Conservation (phyloP, 1,140 invertebrate genomes). For the Leptinotarsa lineolata region DNA sequence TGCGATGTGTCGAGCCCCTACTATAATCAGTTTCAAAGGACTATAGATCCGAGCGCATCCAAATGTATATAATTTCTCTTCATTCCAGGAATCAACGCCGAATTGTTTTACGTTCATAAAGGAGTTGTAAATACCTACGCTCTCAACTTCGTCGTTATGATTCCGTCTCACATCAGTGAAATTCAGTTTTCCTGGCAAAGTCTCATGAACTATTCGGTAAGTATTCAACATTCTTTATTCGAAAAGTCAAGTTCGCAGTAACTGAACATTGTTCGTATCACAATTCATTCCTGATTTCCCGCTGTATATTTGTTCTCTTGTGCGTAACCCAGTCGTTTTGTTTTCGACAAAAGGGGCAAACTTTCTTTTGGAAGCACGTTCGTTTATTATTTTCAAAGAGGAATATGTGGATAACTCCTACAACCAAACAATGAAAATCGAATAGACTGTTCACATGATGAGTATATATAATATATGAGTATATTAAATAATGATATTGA, state of each 20-base stretch:
- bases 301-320: not conserved
- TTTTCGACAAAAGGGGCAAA: too few species aligned
- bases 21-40: too few species aligned
- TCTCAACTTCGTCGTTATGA: conserved; percentile 82
- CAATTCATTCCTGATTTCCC: not conserved
- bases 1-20: too few species aligned
- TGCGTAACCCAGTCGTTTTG: too few species aligned
- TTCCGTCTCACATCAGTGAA: conserved; percentile 78
- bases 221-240: conserved; percentile 45
- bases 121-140: conserved; percentile 89
- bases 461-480: too few species aligned
- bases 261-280: not conserved
- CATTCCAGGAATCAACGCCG: conserved; percentile 77
- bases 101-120: conserved; percentile 85
- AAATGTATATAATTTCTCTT: conserved; percentile 42
- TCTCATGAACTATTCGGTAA: conserved; percentile 74
- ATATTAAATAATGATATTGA: too few species aligned
- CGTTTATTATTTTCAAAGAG: too few species aligned
- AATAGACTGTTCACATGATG: too few species aligned
- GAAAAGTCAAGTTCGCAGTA: not conserved
- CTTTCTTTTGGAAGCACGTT: too few species aligned
- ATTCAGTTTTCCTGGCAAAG: conserved; percentile 88
- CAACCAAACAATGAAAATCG: too few species aligned
- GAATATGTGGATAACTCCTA: too few species aligned
- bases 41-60: too few species aligned